Evolutionary conservation across 2,888 invertebrate species (phyloP).

Genomic region (Malacosoma neustria): DNA sequence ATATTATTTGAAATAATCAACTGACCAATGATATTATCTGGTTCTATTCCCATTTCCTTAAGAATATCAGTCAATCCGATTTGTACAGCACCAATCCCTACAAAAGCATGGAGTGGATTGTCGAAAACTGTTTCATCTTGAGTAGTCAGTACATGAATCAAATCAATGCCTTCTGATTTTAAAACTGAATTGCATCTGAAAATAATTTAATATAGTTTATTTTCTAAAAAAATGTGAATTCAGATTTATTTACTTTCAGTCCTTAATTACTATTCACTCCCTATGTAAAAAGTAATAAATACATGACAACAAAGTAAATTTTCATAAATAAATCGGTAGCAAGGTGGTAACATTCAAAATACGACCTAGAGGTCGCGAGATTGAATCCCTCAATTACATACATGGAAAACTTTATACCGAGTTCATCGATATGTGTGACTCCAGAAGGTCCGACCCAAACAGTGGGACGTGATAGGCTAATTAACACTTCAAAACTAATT

Average conservation of each 20-base stretch:
- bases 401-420: not conserved
- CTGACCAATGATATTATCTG: slow-evolving; percentile 83
- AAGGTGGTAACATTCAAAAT: no score
- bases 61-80: slow-evolving; percentile 79
- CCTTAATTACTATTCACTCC: no score
- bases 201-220: slow-evolving; percentile 5
- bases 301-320: no score
- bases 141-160: slow-evolving; percentile 76
- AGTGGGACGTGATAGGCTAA: not conserved
- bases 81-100: slow-evolving; percentile 80
- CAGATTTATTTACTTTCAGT: no score
- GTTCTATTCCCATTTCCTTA: slow-evolving; percentile 69
- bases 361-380: not conserved
- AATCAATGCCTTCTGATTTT: slow-evolving; percentile 74
- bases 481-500: no score
- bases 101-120: slow-evolving; percentile 80
- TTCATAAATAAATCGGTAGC: no score
- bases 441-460: not conserved
- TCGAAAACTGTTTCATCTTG: slow-evolving; percentile 75
- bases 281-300: no score
- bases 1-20: no score
- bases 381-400: not conserved
- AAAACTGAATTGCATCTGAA: slow-evolving; percentile 68
- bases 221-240: not conserved
- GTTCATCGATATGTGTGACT: not conserved